Conservation (phyloP, 2,888 invertebrate genomes). For the Caenorhabditis imperialis region DNA sequence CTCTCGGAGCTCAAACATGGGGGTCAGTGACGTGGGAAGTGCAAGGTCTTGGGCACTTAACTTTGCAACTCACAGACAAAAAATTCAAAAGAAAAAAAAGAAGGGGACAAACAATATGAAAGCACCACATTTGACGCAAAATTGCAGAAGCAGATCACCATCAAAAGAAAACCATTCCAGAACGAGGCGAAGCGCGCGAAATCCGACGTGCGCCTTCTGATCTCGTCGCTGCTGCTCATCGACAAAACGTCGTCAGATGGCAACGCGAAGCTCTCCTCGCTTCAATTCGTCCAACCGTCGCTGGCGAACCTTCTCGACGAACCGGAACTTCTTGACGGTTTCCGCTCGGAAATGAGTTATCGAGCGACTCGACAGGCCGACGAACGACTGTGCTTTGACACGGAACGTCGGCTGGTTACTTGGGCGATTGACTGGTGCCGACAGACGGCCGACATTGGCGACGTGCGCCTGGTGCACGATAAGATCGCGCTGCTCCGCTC, state of each 20-base stretch:
- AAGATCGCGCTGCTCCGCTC: slow-evolving; percentile 66
- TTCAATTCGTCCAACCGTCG: slow-evolving; percentile 46
- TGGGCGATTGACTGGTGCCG: slow-evolving; percentile 71
- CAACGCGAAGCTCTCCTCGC: slow-evolving; percentile 47
- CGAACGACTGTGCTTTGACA: slow-evolving; percentile 55
- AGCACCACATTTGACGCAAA: slow-evolving; percentile 10
- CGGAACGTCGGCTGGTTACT: slow-evolving; percentile 67
- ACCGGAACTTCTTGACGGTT: slow-evolving; percentile 70
- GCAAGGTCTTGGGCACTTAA: too few species aligned
- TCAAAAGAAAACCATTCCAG: slow-evolving; percentile 39
- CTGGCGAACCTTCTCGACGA: slow-evolving; percentile 59
- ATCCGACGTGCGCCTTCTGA: slow-evolving; percentile 60
- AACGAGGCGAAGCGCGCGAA: slow-evolving; percentile 55
- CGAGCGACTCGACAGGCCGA: slow-evolving; percentile 58
- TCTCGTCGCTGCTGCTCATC: slow-evolving; percentile 61
- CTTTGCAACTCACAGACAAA: not conserved
- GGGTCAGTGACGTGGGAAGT: not conserved
- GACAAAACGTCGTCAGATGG: slow-evolving; percentile 63
- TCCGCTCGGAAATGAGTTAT: slow-evolving; percentile 66
- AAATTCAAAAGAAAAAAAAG: not conserved
- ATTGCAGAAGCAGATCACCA: too few species aligned
- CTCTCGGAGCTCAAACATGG: too few species aligned
- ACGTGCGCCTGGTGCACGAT: slow-evolving; percentile 53
- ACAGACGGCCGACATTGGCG: slow-evolving; percentile 64
- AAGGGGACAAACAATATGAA: not conserved